Evolutionary conservation across 2,797 vertebrate species (phyloP).

Genomic region (Rachycentron canadum): DNA sequence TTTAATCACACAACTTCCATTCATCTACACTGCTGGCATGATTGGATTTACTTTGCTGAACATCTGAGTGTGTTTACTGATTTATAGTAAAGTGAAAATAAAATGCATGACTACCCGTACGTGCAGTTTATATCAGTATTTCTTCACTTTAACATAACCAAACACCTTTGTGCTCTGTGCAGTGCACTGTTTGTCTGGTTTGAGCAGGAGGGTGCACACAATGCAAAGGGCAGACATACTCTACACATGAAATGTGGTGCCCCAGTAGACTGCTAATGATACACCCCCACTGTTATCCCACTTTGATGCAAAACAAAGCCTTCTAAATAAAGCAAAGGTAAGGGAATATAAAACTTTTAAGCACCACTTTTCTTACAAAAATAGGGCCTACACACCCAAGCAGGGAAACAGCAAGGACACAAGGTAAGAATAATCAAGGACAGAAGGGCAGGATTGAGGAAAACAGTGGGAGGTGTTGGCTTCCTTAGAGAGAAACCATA

Average conservation of each 20-base stretch:
- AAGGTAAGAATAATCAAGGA: conserved; percentile 56
- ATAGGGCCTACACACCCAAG: conserved; percentile 5
- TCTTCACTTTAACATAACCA: not conserved
- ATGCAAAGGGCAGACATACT: not conserved
- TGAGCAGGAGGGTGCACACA: not conserved
- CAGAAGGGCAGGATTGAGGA: conserved; percentile 48
- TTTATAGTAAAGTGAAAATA: conserved; percentile 1
- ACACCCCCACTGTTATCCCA: not conserved
- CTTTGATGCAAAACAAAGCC: not conserved
- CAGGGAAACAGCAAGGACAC: conserved; percentile 45
- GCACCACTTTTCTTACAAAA: not conserved
- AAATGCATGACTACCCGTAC: not conserved
- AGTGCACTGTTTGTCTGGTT: conserved; percentile 2
- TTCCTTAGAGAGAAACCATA: conserved; percentile 60
- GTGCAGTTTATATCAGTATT: not conserved
- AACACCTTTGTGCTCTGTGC: not conserved
- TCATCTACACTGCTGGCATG: not conserved
- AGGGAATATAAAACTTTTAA: not conserved
- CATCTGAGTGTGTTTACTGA: not conserved
- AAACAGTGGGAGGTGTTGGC: conserved; percentile 51
- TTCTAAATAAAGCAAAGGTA: conserved; percentile 11
- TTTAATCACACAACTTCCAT: conserved; percentile 11
- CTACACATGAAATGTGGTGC: not conserved
- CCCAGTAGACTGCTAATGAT: not conserved
- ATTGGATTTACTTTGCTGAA: conserved; percentile 11